phyloP scores from a whole-genome alignment of 92 coral and sea anemone species.

The Micromussa lordhowensis region DNA sequence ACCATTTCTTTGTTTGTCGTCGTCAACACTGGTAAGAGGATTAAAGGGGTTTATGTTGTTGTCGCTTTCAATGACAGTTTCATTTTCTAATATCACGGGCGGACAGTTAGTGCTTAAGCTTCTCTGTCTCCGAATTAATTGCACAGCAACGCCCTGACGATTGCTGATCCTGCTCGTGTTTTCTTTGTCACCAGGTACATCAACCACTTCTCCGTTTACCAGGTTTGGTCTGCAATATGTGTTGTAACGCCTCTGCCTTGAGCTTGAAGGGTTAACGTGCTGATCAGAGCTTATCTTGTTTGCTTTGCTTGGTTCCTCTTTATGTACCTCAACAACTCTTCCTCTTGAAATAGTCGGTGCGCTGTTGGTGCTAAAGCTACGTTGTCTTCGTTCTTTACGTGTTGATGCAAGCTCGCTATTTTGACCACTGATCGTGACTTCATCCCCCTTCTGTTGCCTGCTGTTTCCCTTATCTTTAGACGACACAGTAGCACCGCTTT shows the following conservation, averaged over 20 bases:
- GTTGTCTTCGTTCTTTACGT: constrained; percentile 1
- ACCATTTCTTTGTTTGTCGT: background rate
- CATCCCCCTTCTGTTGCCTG: background rate
- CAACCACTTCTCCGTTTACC: background rate
- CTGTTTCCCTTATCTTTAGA: background rate
- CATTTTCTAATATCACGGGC: background rate
- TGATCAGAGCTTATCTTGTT: background rate
- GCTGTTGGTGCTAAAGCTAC: constrained; percentile 15
- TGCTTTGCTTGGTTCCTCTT: constrained; percentile 6
- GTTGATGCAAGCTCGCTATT: background rate
- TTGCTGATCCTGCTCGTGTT: background rate
- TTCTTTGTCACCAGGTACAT: background rate
- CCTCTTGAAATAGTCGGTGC: constrained; percentile 26
- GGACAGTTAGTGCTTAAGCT: constrained; percentile 1
- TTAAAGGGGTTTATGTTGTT: background rate
- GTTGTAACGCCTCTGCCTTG: background rate
- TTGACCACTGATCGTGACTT: background rate
- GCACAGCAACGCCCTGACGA: background rate
- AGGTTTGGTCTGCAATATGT: background rate
- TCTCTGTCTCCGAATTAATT: background rate
- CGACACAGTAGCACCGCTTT: background rate
- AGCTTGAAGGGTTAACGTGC: background rate
- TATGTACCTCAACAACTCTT: background rate
- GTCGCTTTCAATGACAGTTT: background rate
- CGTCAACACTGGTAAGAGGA: background rate